Base-by-base conservation (phyloP, 2,888 invertebrate genomes). In the Volucella zonaria region DNA sequence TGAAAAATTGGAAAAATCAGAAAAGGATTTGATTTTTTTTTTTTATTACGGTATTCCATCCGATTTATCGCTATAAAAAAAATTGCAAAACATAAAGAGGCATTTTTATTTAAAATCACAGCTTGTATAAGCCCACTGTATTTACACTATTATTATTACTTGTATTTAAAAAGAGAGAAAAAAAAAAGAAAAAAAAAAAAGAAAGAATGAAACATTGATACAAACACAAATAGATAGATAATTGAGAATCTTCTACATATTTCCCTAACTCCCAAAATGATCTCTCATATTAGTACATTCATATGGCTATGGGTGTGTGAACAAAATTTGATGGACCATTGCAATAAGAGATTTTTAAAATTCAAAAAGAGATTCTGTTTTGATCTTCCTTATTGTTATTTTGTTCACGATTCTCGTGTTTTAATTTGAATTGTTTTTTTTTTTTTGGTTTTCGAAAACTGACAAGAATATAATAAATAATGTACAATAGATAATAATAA, bases 261-360 rank as follows among this genome's bases (percentile, higher is more conserved):
- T 56, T 11, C 40, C 14, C 56, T 49, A n/a, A 54, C 64, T 74
- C 64, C 45, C 38, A 56, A 64, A 74, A 47, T 49, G 10, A 56
- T 64, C 54, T 58, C 75, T 18, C 49, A 49, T 47, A 66, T 51
- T 31, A 31, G 31, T 31, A 31, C 31, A 31, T 31, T 31, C 31
- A 31, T 31, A 31, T 31, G 31, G 31, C 6, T 31, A 31, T 6
- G 31, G 31, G 52, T 66, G 67, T 49, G 12, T 49, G 31, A 75
- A 58, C 56, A 42, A 58, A 75, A 66, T 66, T 23, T 76, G 56
- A 59, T 49, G 59, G 76, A 31, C 76, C 58, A 67, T 76, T 67
- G 67, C 59, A 76, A 59, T 59, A 67, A 38, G 59, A 52, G 43
- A 58, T 58, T 56, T 66, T 54, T 11, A 47, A n/a, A 15, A 38